Evolutionary conservation across 2,888 invertebrate species (phyloP).

Genomic region (Marronus borbonicus): DNA sequence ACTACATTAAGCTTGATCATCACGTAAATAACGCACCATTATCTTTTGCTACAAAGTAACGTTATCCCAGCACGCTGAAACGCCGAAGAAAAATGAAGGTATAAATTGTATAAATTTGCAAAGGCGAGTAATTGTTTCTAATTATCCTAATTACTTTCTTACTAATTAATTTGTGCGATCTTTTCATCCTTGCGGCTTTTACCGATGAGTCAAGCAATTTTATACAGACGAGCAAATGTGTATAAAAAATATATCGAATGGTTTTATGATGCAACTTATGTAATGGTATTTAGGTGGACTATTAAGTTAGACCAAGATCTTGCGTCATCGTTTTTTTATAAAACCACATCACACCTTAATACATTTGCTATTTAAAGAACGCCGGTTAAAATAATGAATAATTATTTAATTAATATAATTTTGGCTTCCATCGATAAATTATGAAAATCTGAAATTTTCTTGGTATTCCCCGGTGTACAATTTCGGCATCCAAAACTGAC

Average conservation of each 20-base stretch:
- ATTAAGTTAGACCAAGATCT: not conserved
- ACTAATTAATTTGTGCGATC: constrained; percentile 5
- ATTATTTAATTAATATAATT: too few relatives aligned
- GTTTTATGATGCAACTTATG: not conserved
- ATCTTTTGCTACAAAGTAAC: constrained; percentile 27
- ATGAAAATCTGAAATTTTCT: too few relatives aligned
- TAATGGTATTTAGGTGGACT: not conserved
- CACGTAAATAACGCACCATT: constrained; percentile 33
- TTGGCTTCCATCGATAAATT: too few relatives aligned
- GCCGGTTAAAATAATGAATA: too few relatives aligned
- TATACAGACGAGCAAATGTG: not conserved
- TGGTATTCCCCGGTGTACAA: too few relatives aligned
- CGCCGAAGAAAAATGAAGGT: constrained; percentile 19
- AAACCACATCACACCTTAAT: too few relatives aligned
- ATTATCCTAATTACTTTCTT: constrained; percentile 30
- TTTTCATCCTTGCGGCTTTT: constrained; percentile 1
- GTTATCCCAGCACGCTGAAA: constrained; percentile 18
- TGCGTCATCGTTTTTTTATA: too few relatives aligned
- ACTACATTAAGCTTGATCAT: constrained; percentile 16
- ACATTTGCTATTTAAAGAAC: too few relatives aligned
- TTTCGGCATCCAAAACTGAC: too few relatives aligned
- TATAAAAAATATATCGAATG: not conserved
- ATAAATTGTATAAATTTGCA: constrained; percentile 44
- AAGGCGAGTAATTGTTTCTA: constrained; percentile 31
- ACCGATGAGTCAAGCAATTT: not conserved